Evolutionary conservation across 1,140 invertebrate genomes (phyloP), one percentile per base, ranked within the genome.

Genomic region (Solenopsis invicta): DNA sequence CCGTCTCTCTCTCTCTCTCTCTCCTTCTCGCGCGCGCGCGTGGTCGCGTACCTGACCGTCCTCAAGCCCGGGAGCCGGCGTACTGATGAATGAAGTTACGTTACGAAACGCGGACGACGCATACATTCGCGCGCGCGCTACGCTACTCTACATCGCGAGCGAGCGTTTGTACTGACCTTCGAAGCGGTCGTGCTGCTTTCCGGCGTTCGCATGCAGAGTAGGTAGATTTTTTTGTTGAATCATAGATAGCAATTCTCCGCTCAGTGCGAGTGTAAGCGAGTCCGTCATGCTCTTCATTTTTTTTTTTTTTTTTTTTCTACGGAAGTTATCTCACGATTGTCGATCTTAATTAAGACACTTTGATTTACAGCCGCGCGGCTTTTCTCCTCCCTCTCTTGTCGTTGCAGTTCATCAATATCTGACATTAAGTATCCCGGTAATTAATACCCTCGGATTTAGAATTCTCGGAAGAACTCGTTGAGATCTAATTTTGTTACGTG

Each of bases 11-110:
- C 41, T 24, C 21, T 45, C 16, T 50, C 69, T 56, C 52, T 61
- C 54, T 45, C 56, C 13, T 56, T 24, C 21, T 66, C 75, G 6
- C 61, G 0, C 50, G 50, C 50, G 48, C 10, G 48, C 56, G 64
- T 37, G 64, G n/a, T 24, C 80, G 80, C 80, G 80, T 84, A 61
- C 80, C 80, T 84, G 80, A 84, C 80, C 80, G 69, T 84, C 69
- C 80, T 84, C 80, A 84, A 84, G 80, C 80, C 69, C 69, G 69
- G 54, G 74, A 54, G 56, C 50, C 34, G 66, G 69, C 45, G 41
- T 8, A 8, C 80, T 61, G 80, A 84, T 84, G 80, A 84, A 84
- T 84, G 80, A 84, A 84, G 69, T 84, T 84, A 74, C 80, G 67
- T 82, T 82, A 84, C 80, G 80, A 75, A 84, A 84, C 80, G 29